phyloP scores from a whole-genome alignment of 2,797 vertebrate genomes.

The Macropus fuliginosus region DNA sequence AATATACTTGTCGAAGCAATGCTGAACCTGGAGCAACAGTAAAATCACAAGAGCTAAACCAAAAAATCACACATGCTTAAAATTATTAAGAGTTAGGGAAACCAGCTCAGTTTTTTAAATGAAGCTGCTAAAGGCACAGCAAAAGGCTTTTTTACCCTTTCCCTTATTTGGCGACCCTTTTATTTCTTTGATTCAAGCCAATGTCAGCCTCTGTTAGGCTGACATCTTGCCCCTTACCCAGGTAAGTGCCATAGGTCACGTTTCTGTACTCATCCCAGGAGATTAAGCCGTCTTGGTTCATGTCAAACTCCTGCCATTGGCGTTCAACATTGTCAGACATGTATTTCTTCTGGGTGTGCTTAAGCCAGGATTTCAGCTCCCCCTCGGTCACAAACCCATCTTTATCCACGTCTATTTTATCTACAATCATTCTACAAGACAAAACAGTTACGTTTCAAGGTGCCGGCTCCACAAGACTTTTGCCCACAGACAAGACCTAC shows the following conservation, averaged over 20 bases:
- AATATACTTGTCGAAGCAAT: constrained; percentile 44
- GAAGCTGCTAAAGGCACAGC: constrained; percentile 19
- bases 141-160: constrained; percentile 32
- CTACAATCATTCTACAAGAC: constrained; percentile 90
- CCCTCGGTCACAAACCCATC: constrained; percentile 89
- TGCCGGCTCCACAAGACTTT: constrained; percentile 64
- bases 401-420: constrained; percentile 88
- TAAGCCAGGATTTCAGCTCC: constrained; percentile 90
- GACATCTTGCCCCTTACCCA: constrained; percentile 88
- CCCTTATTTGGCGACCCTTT: constrained; percentile 71
- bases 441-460: constrained; percentile 82
- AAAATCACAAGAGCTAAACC: constrained; percentile 45
- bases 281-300: constrained; percentile 87
- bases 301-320: constrained; percentile 90
- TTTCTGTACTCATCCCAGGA: constrained; percentile 93
- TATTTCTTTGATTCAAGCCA: constrained; percentile 74
- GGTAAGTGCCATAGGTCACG: constrained; percentile 89
- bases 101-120: constrained; percentile 28
- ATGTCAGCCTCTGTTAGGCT: constrained; percentile 36
- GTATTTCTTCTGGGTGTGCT: constrained; percentile 88
- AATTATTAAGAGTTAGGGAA: constrained; percentile 41
- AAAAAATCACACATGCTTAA: constrained; percentile 52
- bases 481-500: constrained; percentile 84
- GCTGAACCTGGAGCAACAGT: constrained; percentile 48
- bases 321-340: constrained; percentile 86